These are phyloP conservation scores for Cnemophilus loriae DNA, from an alignment of 2,113 vertebrate genomes.

Conservation along the genomic window DNA sequence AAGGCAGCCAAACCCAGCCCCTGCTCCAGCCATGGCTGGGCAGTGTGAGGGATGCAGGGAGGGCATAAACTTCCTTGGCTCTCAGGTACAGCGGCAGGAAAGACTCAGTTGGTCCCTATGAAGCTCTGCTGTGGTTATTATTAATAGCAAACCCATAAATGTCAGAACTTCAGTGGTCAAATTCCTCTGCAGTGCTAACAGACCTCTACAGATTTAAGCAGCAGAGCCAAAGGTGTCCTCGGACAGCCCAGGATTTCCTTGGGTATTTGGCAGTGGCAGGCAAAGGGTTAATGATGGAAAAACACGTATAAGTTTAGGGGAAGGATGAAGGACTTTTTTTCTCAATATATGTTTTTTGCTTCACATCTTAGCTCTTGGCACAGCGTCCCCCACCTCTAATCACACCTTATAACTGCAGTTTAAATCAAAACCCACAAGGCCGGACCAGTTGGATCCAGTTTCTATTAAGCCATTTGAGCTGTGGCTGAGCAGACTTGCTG, in stretches of 20 bases:
- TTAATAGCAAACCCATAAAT: not conserved
- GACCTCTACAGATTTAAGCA: not conserved
- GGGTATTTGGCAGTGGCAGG: not conserved
- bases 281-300: not conserved
- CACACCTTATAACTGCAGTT: slow-evolving; percentile 41
- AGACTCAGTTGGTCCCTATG: accelerated
- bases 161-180: not conserved
- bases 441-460: slow-evolving; percentile 56
- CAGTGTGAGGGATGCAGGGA: not conserved
- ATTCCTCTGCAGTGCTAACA: not conserved
- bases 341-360: not conserved
- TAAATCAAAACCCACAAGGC: slow-evolving; percentile 36
- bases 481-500: slow-evolving; percentile 47
- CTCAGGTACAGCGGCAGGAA: not conserved
- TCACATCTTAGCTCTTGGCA: slow-evolving; percentile 25
- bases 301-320: not conserved
- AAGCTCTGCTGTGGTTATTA: not conserved
- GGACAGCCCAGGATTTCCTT: not conserved
- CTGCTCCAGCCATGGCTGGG: not conserved
- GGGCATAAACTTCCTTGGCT: not conserved
- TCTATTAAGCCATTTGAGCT: slow-evolving; percentile 49
- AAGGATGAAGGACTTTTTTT: not conserved
- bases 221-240: not conserved
- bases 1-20: not conserved
- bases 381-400: not conserved